Evolutionary conservation across 2,113 vertebrate species (phyloP).

Genomic region (Atherinomorus stipes): DNA sequence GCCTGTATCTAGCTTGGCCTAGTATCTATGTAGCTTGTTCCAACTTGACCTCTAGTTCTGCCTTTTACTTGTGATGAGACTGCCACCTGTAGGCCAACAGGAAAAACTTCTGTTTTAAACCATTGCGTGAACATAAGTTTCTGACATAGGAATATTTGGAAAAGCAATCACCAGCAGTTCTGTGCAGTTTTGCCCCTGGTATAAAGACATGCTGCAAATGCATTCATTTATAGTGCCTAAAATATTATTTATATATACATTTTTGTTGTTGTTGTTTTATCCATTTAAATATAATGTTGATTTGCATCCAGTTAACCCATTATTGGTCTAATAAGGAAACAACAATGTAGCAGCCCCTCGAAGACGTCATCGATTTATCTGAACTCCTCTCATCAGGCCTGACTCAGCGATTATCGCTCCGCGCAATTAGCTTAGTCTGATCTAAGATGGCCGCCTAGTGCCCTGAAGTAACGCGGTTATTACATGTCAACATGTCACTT

Average conservation of each 20-base stretch:
- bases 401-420: not conserved
- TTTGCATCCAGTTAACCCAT: not conserved
- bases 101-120: not conserved
- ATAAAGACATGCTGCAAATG: too few relatives aligned
- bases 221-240: too few relatives aligned
- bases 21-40: not conserved
- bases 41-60: constrained; percentile 24
- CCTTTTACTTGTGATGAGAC: constrained; percentile 34
- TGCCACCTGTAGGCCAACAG: constrained; percentile 67
- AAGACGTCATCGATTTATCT: constrained; percentile 39
- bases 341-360: not conserved
- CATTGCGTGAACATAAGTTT: not conserved
- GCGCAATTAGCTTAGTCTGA: constrained; percentile 67
- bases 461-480: constrained; percentile 67
- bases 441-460: constrained; percentile 79
- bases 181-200: not conserved
- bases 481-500: constrained; percentile 82
- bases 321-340: not conserved
- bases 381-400: constrained; percentile 33
- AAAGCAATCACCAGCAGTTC: not conserved
- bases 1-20: too few relatives aligned
- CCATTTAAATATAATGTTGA: not conserved
- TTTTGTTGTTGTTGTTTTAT: too few relatives aligned
- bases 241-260: too few relatives aligned
- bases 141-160: not conserved